Conservation (phyloP, 2,888 invertebrate species). For the Geophilus truncorum region DNA sequence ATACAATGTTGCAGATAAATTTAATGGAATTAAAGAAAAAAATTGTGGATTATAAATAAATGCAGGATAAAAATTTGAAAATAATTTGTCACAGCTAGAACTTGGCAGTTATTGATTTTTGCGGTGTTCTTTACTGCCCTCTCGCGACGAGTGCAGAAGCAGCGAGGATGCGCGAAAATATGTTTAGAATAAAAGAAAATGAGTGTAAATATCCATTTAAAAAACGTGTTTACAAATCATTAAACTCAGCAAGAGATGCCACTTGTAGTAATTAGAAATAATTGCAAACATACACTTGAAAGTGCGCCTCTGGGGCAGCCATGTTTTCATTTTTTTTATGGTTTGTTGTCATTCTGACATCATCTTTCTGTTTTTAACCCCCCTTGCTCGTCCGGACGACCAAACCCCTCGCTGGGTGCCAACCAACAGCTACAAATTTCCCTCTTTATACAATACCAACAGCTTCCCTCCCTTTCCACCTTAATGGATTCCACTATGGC, state of each 20-base stretch:
- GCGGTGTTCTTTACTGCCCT: neutral
- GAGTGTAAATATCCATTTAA: neutral
- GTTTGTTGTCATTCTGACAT: conserved; percentile 25
- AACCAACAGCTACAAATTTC: conserved; percentile 17
- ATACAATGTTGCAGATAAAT: neutral
- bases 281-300: neutral
- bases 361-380: conserved; percentile 18
- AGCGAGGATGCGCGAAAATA: neutral
- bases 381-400: neutral
- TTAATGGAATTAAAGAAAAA: neutral
- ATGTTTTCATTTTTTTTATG: neutral
- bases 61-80: neutral
- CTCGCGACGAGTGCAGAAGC: neutral
- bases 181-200: conserved; percentile 8
- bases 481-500: conserved; percentile 27
- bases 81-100: conserved; percentile 3
- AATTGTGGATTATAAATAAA: neutral
- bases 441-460: conserved; percentile 27
- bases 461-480: conserved; percentile 20
- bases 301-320: neutral
- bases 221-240: neutral
- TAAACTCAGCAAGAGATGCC: conserved; percentile 6
- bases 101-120: conserved; percentile 4
- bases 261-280: conserved; percentile 18
- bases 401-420: neutral